These are phyloP conservation scores for Plebejus melissa DNA, from an alignment of 2,888 invertebrate genomes.

Conservation along the genomic window DNA sequence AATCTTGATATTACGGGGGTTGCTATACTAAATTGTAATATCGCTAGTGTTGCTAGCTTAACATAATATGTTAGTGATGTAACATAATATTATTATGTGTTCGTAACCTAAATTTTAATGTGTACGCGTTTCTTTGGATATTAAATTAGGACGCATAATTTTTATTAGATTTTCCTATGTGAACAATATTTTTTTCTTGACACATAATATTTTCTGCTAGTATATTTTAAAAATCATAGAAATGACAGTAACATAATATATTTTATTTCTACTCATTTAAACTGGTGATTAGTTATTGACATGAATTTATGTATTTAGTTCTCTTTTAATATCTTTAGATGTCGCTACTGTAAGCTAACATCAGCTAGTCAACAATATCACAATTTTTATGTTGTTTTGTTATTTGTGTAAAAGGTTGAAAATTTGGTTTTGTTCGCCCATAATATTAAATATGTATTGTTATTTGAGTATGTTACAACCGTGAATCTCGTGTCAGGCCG, in stretches of 20 bases:
- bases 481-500: too few species aligned
- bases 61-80: slow-evolving; percentile 20
- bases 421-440: too few species aligned
- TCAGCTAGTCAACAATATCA: slow-evolving; percentile 16
- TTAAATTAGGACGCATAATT: not conserved
- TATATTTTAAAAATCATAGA: not conserved
- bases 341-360: not conserved
- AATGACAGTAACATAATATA: not conserved
- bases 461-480: too few species aligned
- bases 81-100: slow-evolving; percentile 13
- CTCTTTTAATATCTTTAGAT: slow-evolving; percentile 19
- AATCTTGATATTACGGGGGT: not conserved
- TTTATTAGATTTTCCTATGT: not conserved
- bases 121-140: slow-evolving; percentile 13
- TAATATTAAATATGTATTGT: too few species aligned
- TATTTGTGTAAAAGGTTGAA: too few species aligned
- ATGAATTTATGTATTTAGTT: not conserved
- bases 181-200: not conserved
- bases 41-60: slow-evolving; percentile 25
- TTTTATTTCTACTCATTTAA: not conserved
- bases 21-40: slow-evolving; percentile 6
- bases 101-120: slow-evolving; percentile 9
- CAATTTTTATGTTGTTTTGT: not conserved
- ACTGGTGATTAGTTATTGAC: not conserved
- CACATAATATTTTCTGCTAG: not conserved